A percentile compares a stretch with the other conserved stretches of the same genome.
Conservation (phyloP, 2,113 vertebrate genomes). For the Trogon melanurus region DNA sequence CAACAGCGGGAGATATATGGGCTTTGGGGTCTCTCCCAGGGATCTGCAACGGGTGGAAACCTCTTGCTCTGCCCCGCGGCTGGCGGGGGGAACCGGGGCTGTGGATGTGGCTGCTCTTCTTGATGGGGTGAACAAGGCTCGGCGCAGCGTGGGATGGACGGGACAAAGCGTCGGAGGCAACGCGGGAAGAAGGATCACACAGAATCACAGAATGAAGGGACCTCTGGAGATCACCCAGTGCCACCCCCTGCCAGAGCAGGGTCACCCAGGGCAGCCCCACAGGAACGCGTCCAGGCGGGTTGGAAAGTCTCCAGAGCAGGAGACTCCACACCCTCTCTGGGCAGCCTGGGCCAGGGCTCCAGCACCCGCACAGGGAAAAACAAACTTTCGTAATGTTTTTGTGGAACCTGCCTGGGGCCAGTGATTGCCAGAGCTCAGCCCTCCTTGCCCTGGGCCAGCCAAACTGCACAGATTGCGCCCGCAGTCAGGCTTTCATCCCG, state of each 20-base stretch:
- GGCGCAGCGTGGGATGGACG: fast-evolving
- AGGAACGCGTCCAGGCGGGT: too few relatives aligned
- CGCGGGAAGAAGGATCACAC: not conserved
- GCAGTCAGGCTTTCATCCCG: not conserved
- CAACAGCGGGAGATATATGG: fast-evolving
- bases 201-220: too few relatives aligned
- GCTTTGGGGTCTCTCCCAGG: not conserved
- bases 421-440: not conserved
- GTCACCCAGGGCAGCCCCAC: too few relatives aligned
- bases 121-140: not conserved
- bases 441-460: not conserved
- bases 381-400: too few relatives aligned
- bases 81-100: not conserved
- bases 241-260: too few relatives aligned
- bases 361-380: too few relatives aligned
- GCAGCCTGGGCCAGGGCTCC: too few relatives aligned
- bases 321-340: too few relatives aligned
- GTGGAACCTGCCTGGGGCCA: not conserved
- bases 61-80: not conserved
- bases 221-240: too few relatives aligned
- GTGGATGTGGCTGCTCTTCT: fast-evolving
- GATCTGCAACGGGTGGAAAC: not conserved
- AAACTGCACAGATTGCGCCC: not conserved
- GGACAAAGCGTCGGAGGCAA: not conserved
- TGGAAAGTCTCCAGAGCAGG: too few relatives aligned